phyloP scores from a whole-genome alignment of 2,888 invertebrate species.

The Lycaena phlaeas region DNA sequence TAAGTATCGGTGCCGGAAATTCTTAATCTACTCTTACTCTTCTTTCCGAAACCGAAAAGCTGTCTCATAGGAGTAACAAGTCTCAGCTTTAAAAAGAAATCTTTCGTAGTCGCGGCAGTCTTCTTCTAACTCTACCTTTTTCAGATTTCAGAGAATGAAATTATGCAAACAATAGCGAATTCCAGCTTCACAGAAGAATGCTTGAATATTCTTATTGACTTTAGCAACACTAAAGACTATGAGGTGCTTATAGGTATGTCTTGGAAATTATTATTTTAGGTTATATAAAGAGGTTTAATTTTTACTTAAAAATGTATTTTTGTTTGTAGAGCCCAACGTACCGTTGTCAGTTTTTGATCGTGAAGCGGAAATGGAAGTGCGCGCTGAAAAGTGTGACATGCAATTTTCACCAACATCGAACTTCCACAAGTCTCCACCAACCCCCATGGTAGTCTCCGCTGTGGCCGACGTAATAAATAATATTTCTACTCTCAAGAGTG shows the following conservation, averaged over 20 bases:
- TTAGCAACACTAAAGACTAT: slow-evolving; percentile 41
- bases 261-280: neutral
- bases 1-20: too few relatives aligned
- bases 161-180: slow-evolving; percentile 39
- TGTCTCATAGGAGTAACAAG: too few relatives aligned
- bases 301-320: too few relatives aligned
- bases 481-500: slow-evolving; percentile 33
- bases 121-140: too few relatives aligned
- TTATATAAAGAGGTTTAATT: too few relatives aligned
- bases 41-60: too few relatives aligned
- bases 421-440: slow-evolving; percentile 35
- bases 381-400: slow-evolving; percentile 44
- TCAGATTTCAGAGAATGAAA: slow-evolving; percentile 46
- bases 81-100: too few relatives aligned
- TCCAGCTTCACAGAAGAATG: slow-evolving; percentile 44
- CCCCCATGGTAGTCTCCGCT: slow-evolving; percentile 36
- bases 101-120: too few relatives aligned
- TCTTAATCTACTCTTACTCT: too few relatives aligned
- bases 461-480: slow-evolving; percentile 46
- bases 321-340: slow-evolving; percentile 49
- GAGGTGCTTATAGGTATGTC: slow-evolving; percentile 43
- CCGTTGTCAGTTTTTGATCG: slow-evolving; percentile 48
- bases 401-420: slow-evolving; percentile 29
- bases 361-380: slow-evolving; percentile 48
- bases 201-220: slow-evolving; percentile 48